Evolutionary conservation across 2,797 vertebrate genomes (phyloP).

Genomic region (Fundulus diaphanus): DNA sequence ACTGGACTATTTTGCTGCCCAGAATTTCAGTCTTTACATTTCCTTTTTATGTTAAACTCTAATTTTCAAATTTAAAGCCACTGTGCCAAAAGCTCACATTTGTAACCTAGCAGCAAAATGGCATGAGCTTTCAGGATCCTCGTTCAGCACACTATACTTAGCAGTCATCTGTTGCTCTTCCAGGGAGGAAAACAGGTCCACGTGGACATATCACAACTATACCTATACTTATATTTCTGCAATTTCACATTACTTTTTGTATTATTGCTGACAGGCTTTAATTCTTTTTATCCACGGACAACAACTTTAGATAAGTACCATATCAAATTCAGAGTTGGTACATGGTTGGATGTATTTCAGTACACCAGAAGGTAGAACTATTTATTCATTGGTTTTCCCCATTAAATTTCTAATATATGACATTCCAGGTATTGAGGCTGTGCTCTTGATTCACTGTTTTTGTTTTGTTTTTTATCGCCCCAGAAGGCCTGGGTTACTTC

Average conservation of each 20-base stretch:
- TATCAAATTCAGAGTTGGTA: too few relatives aligned
- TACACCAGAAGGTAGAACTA: too few relatives aligned
- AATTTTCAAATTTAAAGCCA: not conserved
- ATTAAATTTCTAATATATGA: not conserved
- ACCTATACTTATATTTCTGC: not conserved
- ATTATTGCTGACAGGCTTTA: not conserved
- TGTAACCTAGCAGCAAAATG: not conserved
- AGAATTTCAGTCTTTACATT: not conserved
- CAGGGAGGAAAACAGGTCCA: not conserved
- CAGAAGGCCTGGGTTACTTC: not conserved
- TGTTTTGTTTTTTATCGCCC: not conserved
- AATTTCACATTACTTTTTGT: not conserved
- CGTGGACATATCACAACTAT: not conserved
- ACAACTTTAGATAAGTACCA: not conserved
- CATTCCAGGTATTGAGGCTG: not conserved
- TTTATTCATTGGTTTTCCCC: not conserved
- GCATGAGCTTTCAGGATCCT: not conserved
- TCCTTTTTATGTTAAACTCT: not conserved
- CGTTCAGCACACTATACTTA: not conserved
- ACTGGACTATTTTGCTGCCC: not conserved
- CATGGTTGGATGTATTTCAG: not conserved
- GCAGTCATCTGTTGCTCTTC: not conserved
- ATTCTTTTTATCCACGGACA: not conserved
- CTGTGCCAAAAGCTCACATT: not conserved
- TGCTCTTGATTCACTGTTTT: not conserved